phyloP scores from a whole-genome alignment of 2,888 invertebrate genomes.

The Hecatera dysodea region DNA sequence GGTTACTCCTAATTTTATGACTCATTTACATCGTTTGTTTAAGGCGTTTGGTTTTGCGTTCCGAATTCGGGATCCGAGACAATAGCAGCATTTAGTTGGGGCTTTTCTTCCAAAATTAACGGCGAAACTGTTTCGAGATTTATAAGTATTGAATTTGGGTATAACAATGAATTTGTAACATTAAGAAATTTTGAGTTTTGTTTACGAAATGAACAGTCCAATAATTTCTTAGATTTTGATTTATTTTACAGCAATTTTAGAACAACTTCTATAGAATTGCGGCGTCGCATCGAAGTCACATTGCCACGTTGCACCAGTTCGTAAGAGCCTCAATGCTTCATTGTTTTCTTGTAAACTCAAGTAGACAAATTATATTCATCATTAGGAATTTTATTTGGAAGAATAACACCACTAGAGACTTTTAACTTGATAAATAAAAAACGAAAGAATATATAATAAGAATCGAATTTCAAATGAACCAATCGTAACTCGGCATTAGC shows the following conservation, averaged over 20 bases:
- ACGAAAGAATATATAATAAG: background rate
- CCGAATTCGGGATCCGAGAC: slow-evolving; percentile 58
- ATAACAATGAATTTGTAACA: background rate
- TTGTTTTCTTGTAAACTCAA: no score
- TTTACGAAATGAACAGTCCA: background rate
- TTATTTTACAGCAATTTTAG: no score
- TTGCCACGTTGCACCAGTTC: no score
- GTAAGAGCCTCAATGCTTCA: no score
- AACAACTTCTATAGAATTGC: no score
- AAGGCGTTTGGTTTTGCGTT: slow-evolving; percentile 60
- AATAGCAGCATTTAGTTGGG: slow-evolving; percentile 55
- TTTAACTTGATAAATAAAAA: background rate
- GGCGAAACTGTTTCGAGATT: slow-evolving; percentile 26
- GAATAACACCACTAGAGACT: background rate
- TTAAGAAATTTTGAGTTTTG: background rate
- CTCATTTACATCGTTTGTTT: slow-evolving; percentile 64
- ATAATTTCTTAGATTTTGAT: no score
- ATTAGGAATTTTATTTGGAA: background rate
- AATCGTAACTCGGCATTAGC: background rate
- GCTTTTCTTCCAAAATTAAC: slow-evolving; percentile 45
- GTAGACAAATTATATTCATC: no score
- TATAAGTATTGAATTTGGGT: slow-evolving; percentile 41
- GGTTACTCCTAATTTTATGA: slow-evolving; percentile 62
- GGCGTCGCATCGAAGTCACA: no score
- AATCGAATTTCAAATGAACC: slow-evolving; percentile 4